These are phyloP conservation scores for Parnassius apollo DNA, from an alignment of 2,888 invertebrate species.

Conservation along the genomic window DNA sequence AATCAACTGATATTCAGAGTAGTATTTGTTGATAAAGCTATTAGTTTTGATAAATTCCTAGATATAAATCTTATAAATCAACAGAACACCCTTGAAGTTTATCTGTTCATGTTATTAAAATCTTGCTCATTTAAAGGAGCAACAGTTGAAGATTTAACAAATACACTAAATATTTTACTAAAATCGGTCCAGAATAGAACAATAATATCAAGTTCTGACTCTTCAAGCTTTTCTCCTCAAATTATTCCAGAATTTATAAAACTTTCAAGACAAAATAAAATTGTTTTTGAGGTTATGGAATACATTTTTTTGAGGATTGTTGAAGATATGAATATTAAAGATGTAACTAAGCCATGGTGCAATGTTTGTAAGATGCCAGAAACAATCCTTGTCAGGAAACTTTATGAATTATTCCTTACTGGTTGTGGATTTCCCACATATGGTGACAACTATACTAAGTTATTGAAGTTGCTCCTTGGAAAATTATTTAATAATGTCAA, in stretches of 20 bases:
- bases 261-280: constrained; percentile 61
- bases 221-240: constrained; percentile 47
- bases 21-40: constrained; percentile 49
- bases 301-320: constrained; percentile 77
- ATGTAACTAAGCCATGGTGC: constrained; percentile 64
- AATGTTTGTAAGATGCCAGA: constrained; percentile 65
- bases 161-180: constrained; percentile 64
- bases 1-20: constrained; percentile 55
- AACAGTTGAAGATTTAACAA: constrained; percentile 56
- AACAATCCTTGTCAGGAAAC: constrained; percentile 58
- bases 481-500: constrained; percentile 62
- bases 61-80: constrained; percentile 54
- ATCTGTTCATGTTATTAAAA: constrained; percentile 67
- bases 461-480: constrained; percentile 69
- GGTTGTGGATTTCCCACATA: constrained; percentile 68
- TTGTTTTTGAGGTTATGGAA: constrained; percentile 80
- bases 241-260: constrained; percentile 57
- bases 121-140: constrained; percentile 62
- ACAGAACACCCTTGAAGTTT: constrained; percentile 54
- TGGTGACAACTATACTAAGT: constrained; percentile 55
- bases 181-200: constrained; percentile 61
- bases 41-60: constrained; percentile 51
- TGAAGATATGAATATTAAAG: constrained; percentile 61
- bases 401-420: constrained; percentile 74
- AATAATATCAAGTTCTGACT: constrained; percentile 53